Base-by-base conservation (phyloP, 1,140 invertebrate species). In the Atta texana region DNA sequence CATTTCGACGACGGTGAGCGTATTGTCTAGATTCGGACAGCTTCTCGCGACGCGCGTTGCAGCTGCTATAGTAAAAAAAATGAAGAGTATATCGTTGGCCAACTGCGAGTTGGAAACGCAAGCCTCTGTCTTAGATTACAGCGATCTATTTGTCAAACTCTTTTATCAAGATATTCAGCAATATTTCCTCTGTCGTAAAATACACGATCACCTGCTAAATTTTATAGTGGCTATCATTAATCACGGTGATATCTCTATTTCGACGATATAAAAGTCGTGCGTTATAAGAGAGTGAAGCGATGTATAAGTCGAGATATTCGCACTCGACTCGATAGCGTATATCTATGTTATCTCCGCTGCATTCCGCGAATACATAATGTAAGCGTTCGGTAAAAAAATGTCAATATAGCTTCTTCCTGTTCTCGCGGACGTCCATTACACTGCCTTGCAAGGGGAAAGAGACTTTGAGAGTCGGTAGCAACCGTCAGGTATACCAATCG, bases 401-500 rank as follows among this genome's bases (percentile, higher is more conserved):
- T 63, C 6, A 18, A 55, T 8, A 28, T n/a, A 5, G 10, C 53
- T 74, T 21, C 39, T 24, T 82, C 68, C 24, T 74, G 16, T 82
- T 82, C 53, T 39, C 53, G 78, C 74, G 57, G 14, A 61, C 21
- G 12, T 59, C 6, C 6, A 69, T 55, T 59, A 66, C 55, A 34
- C 28, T 59, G 10, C 14, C 34, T 14, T 10, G 66, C 14, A 14
- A 24, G 12, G 55, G 49, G 34, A 68, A 44, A 12, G 68, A 74
- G 80, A 74, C 28, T 34, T 78, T 39, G 21, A 21, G 51, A 69
- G 28, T 55, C 53, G n/a, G 34, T 49, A 39, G 72, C 31, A 24
- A 64, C 61, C 61, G 39, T 34, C 28, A 39, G 44, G 8, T 63
- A 28, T 51, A 85, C 69, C 75, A 86, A 90, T 90, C 75, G 89